Conservation (phyloP, 1,140 invertebrate genomes). For the Wiebesia pumilae region DNA sequence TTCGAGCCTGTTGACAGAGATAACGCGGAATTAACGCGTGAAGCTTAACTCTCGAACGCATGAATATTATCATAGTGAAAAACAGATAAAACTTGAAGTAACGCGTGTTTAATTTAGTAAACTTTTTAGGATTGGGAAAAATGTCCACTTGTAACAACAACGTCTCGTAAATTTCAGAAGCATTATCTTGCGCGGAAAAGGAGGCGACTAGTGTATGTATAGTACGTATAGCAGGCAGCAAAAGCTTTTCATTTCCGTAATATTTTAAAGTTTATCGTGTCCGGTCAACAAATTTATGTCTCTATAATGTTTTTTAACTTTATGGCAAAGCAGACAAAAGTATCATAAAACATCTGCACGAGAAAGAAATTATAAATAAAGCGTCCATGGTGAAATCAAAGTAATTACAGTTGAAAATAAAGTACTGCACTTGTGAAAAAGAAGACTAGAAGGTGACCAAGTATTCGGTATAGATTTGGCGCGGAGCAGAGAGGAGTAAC, state of each 20-base stretch:
- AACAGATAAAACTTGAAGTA: constrained; percentile 55
- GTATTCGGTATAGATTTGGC: not conserved
- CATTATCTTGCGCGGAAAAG: constrained; percentile 74
- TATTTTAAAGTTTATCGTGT: constrained; percentile 74
- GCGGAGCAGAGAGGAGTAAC: not conserved
- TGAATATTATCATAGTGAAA: constrained; percentile 16
- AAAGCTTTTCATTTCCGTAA: constrained; percentile 74
- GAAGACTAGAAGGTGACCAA: not conserved
- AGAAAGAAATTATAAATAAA: constrained; percentile 55
- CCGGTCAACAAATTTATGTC: constrained; percentile 70
- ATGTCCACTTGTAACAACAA: constrained; percentile 67
- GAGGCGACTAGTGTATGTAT: constrained; percentile 62
- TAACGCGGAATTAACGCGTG: not conserved
- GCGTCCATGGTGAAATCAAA: constrained; percentile 34
- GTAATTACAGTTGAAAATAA: constrained; percentile 6
- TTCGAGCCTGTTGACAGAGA: not conserved
- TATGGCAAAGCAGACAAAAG: constrained; percentile 49
- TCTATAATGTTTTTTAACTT: constrained; percentile 67
- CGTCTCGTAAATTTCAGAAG: constrained; percentile 67
- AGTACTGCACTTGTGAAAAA: not conserved
- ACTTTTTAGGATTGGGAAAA: constrained; percentile 63
- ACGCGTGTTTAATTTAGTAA: constrained; percentile 66
- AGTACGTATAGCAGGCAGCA: constrained; percentile 56
- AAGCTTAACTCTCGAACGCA: not conserved
- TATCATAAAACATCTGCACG: constrained; percentile 49